Percentiles rank a stretch among this genome's conserved stretches.
phyloP scores from a whole-genome alignment of 2,797 vertebrate genomes.

The Rhinichthys osculus region DNA sequence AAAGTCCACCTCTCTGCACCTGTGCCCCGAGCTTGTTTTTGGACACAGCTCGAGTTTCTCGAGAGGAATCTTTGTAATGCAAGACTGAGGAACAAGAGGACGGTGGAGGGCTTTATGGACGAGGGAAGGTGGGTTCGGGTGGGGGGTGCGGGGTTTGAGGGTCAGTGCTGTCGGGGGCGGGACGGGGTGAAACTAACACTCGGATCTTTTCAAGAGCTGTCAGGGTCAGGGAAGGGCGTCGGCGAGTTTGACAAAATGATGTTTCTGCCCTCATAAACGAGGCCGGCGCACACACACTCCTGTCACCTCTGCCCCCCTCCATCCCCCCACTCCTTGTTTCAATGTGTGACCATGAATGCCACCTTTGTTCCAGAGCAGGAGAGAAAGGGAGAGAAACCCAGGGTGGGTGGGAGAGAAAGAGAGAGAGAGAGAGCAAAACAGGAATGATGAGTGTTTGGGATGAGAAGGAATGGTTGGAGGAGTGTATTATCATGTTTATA shows the following conservation, averaged over 20 bases:
- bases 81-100: constrained; percentile 59
- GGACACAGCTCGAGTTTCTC: constrained; percentile 75
- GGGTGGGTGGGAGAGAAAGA: constrained; percentile 25
- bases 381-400: constrained; percentile 58
- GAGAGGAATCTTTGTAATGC: constrained; percentile 81
- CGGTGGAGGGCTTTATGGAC: constrained; percentile 7
- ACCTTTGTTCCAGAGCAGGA: constrained; percentile 74
- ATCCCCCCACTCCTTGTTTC: constrained; percentile 73
- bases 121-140: constrained; percentile 45
- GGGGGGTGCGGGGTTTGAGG: constrained; percentile 41
- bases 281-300: constrained; percentile 37
- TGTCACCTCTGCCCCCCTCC: constrained; percentile 76
- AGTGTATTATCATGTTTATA: constrained; percentile 57
- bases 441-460: constrained; percentile 51
- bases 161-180: constrained; percentile 42
- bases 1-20: constrained; percentile 70
- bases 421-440: constrained; percentile 12
- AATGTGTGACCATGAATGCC: constrained; percentile 83
- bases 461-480: constrained; percentile 50
- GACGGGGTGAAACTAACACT: constrained; percentile 66
- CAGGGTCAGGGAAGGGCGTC: constrained; percentile 66
- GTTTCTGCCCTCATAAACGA: constrained; percentile 71
- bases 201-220: constrained; percentile 68
- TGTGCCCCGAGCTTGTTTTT: constrained; percentile 72
- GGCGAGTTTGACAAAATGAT: constrained; percentile 79